These are phyloP conservation scores for Lampris megalopsis DNA, from an alignment of 2,113 vertebrate species.

Conservation along the genomic window DNA sequence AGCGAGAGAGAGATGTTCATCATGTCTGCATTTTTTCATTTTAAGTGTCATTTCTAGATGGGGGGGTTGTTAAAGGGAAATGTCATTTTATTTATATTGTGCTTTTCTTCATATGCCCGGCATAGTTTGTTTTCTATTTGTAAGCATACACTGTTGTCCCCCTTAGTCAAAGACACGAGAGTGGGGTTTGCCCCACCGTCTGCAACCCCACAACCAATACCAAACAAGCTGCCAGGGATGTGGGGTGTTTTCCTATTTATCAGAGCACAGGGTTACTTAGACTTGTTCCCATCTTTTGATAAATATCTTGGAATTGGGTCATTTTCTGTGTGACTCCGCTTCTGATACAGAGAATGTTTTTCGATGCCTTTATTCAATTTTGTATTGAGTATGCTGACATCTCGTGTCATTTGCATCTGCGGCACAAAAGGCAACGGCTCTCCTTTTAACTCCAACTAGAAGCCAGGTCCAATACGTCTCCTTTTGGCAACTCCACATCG, in stretches of 20 bases:
- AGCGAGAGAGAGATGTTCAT: slow-evolving; percentile 48
- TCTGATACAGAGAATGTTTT: slow-evolving; percentile 1
- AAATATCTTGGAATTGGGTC: neutral
- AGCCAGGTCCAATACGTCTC: no score
- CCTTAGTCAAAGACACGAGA: slow-evolving; percentile 33
- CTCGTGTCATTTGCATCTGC: slow-evolving; percentile 6
- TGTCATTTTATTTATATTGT: slow-evolving; percentile 62
- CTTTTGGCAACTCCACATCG: no score
- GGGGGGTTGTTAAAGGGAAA: slow-evolving; percentile 64
- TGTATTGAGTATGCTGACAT: slow-evolving; percentile 1
- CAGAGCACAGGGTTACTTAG: neutral
- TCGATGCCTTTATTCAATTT: slow-evolving; percentile 1
- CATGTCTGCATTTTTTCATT: slow-evolving; percentile 61
- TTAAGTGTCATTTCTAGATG: slow-evolving; percentile 55
- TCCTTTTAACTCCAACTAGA: no score
- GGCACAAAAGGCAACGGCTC: no score
- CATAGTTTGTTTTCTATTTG: slow-evolving; percentile 69
- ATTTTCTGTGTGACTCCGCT: slow-evolving; percentile 14
- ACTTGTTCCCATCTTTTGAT: neutral
- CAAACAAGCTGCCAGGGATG: slow-evolving; percentile 38
- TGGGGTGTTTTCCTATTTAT: slow-evolving; percentile 18
- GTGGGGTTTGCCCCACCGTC: slow-evolving; percentile 12
- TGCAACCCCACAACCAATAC: slow-evolving; percentile 39
- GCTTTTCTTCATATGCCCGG: slow-evolving; percentile 67
- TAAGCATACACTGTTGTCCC: slow-evolving; percentile 55